Evolutionary conservation across 1,140 invertebrate genomes (phyloP).

Genomic region (Eciton burchellii): DNA sequence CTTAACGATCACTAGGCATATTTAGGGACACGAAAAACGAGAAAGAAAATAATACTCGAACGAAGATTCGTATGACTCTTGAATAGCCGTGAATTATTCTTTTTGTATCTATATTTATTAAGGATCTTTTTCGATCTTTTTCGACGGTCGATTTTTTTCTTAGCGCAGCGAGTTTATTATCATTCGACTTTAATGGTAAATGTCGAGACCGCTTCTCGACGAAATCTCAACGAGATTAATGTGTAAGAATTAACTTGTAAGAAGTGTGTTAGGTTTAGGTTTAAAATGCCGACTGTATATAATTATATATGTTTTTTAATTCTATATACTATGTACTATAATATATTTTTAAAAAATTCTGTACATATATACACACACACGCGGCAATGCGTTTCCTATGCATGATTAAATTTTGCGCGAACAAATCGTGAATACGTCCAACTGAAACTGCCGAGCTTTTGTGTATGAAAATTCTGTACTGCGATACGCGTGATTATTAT

Average conservation of each 20-base stretch:
- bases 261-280: conserved; percentile 55
- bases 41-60: conserved; percentile 51
- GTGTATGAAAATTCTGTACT: conserved; percentile 68
- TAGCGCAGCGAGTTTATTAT: conserved; percentile 14
- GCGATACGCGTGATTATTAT: conserved; percentile 39
- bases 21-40: conserved; percentile 16
- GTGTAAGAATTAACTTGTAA: conserved; percentile 63
- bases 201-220: neutral
- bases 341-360: conserved; percentile 79
- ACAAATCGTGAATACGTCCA: conserved; percentile 80
- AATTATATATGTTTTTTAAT: conserved; percentile 73
- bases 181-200: neutral
- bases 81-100: neutral
- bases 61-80: conserved; percentile 12
- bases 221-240: conserved; percentile 57
- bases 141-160: conserved; percentile 4
- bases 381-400: conserved; percentile 58
- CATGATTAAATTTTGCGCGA: conserved; percentile 57
- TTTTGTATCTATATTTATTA: conserved; percentile 21
- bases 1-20: conserved; percentile 27
- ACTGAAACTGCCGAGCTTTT: conserved; percentile 83
- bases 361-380: conserved; percentile 73
- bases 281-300: conserved; percentile 75
- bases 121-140: neutral
- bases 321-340: conserved; percentile 77